Evolutionary conservation across 2,113 vertebrate species (phyloP), one percentile per base, ranked within the genome.

Genomic region (Carlito syrichta): DNA sequence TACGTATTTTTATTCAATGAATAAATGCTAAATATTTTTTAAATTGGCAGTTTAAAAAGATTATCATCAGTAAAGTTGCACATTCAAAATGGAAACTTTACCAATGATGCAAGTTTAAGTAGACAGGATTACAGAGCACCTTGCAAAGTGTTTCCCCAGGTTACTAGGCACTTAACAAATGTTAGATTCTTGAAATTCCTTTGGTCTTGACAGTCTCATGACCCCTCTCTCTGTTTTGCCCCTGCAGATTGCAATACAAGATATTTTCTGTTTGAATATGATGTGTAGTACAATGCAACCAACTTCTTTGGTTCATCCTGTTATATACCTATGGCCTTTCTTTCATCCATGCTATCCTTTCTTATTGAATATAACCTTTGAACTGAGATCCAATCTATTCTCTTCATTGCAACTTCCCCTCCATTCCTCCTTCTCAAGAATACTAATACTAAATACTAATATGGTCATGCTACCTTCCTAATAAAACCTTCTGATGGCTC

Each of bases 201-300:
- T 77, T 86, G n/a, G 87, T 89, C 54, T 79, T 63, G 85, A 58
- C 8, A 40, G 54, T 83, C 54, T 96, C 50, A 86, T 19, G 54
- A 66, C 48, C 83, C 17, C 9, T 58, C 62, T 87, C 23, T 89
- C 17, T 58, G 45, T 84, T 81, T 69, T 81, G 69, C 56, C 40
- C 77, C 2, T 88, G 63, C 13, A 84, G 32, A 60, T 91, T 93
- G 19, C 50, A 87, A 89, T 56, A 69, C 22, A 43, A 69, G 71
- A 11, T 63, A 86, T 71, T 60, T 97, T 97, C 56, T 92, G 32
- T 96, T 96, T 87, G 48, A n/a, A 71, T 87, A 91, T n/a, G 10
- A 56, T 11, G 30, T 81, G 19, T 35, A 66, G 54, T 54, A 63
- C 8, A 48, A 38, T 78, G 50, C 76, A 68, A 84, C 13, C 52